Evolutionary conservation across 2,113 vertebrate species (phyloP), one percentile per base, ranked within the genome.

Genomic region (Ramphastos sulfuratus): DNA sequence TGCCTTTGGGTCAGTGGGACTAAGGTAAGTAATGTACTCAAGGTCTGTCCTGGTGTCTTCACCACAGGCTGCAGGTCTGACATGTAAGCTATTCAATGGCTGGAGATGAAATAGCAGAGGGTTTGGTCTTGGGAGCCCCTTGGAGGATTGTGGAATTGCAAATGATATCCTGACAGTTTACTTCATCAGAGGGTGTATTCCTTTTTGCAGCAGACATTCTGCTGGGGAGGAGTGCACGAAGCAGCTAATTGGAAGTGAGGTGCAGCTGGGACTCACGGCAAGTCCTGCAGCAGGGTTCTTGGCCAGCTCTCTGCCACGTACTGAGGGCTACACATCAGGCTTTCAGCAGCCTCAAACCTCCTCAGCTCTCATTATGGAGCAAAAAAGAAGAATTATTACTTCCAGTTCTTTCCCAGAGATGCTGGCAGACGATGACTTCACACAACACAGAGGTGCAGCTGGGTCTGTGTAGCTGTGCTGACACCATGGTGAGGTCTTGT

Each of bases 131-230:
- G 25, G 25, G 61, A 60, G 75, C 77, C 89, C 48, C 64, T 48
- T 71, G 82, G 82, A 28, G 75, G 23, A 67, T 42, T 71, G 71
- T 0, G 1, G 75, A 91, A 89, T 94, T 91, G 33, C 81, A 89
- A 5, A 92, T 89, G 35, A 87, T 42, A 42, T 93, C 60, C 66
- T 93, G 42, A 35, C 31, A 27, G 35, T 91, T 92, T 77, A 93
- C 35, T 93, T 89, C 90, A 87, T 89, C 35, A 66, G 78, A 61
- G 21, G 13, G 23, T 56, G 24, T 48, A 55, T 87, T 83, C 96
- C 52, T 91, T 92, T 94, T 81, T 95, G 85, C 56, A 85, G 82
- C 73, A 71, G 82, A 31, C 12, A 3, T 85, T 91, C 30, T 92
- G 33, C 27, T 73, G 24, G 86, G 80, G 86, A 74, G 59, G 65